A percentile compares a stretch with the other conserved stretches of the same genome.
Evolutionary conservation across 2,113 vertebrate genomes (phyloP).

Genomic region (Genyomyrus donnyi): DNA sequence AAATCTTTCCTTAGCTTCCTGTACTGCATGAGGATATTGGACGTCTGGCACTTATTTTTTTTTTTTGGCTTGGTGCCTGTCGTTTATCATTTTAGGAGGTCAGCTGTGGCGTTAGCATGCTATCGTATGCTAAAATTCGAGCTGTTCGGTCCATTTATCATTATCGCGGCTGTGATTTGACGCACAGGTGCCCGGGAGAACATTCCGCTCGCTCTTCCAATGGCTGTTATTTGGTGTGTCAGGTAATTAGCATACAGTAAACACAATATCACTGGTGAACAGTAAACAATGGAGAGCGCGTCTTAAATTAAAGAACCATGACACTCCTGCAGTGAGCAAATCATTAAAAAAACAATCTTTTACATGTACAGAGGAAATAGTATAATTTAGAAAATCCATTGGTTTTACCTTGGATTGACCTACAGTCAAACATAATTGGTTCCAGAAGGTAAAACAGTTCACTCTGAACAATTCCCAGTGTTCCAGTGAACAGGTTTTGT

Average conservation of each 20-base stretch:
- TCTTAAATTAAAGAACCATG: background rate
- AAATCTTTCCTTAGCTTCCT: background rate
- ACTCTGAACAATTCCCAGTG: conserved; percentile 7
- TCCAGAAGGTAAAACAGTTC: conserved; percentile 9
- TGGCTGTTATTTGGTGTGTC: background rate
- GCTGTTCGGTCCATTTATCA: background rate
- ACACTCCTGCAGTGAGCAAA: background rate
- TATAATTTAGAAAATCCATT: conserved; percentile 9
- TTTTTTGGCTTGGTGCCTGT: background rate
- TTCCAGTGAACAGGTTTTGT: conserved; percentile 9
- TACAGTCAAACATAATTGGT: conserved; percentile 1
- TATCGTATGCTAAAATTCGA: conserved; percentile 9
- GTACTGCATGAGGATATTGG: background rate
- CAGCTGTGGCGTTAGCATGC: background rate
- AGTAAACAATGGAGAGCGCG: background rate
- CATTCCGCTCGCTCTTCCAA: background rate
- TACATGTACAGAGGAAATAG: background rate
- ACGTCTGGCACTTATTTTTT: background rate
- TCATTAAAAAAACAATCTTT: background rate
- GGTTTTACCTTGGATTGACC: background rate
- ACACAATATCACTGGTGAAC: background rate
- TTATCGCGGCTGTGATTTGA: background rate
- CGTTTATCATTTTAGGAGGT: background rate
- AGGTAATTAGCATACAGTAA: conserved; percentile 10
- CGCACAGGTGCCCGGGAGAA: background rate